Conservation (phyloP, 2,797 vertebrate species). For the Chrysocyon brachyurus region DNA sequence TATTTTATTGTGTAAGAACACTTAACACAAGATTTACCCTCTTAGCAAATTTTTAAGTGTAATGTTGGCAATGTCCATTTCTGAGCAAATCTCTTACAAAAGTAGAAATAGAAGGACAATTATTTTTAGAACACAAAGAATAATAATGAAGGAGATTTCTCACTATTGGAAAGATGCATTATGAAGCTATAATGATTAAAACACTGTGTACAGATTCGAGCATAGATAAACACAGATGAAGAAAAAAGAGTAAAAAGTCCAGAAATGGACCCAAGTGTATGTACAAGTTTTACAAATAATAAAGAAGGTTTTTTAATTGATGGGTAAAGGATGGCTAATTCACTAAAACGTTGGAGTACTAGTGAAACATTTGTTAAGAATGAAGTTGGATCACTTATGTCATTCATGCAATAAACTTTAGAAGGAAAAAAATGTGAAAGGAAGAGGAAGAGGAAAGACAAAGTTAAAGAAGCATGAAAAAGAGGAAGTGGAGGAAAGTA, state of each 20-base stretch:
- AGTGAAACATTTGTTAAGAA: neutral
- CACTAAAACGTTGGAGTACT: neutral
- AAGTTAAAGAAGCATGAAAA: neutral
- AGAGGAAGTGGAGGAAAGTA: neutral
- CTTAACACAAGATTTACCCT: neutral
- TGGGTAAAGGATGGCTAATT: neutral
- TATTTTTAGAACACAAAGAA: conserved; percentile 4
- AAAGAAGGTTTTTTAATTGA: neutral
- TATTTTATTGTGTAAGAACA: neutral
- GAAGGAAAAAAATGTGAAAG: neutral
- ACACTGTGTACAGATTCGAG: neutral
- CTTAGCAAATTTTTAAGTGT: neutral
- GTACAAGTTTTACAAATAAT: neutral
- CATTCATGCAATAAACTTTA: neutral
- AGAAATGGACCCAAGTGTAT: neutral
- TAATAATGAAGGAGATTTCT: neutral
- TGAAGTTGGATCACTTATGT: neutral
- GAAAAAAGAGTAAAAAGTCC: neutral
- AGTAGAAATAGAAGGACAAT: neutral
- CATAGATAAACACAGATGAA: neutral
- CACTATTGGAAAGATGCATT: neutral
- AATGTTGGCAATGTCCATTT: neutral
- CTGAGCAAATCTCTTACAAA: neutral
- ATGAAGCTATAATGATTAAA: neutral
- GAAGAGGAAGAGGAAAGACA: neutral